Conservation (phyloP, 2,888 invertebrate species). For the Chrysolina haemoptera region DNA sequence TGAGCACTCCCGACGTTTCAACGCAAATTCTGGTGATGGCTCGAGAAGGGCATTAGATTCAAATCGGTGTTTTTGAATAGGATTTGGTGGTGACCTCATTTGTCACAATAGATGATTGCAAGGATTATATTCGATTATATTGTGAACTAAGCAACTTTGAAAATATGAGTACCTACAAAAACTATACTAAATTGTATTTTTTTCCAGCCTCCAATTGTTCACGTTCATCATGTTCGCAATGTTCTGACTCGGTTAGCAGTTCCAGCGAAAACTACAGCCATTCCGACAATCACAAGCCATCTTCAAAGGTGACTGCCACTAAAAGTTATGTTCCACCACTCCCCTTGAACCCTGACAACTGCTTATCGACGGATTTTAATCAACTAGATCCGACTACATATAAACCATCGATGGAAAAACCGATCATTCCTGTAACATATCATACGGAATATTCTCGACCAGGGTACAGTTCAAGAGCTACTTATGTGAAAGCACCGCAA, state of each 20-base stretch:
- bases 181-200: background rate
- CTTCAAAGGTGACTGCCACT: slow-evolving; percentile 50
- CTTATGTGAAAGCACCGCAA: slow-evolving; percentile 63
- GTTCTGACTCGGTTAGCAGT: slow-evolving; percentile 70
- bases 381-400: slow-evolving; percentile 67
- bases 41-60: too few species aligned
- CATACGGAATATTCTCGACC: slow-evolving; percentile 57
- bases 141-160: too few species aligned
- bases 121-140: too few species aligned
- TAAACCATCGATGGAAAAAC: slow-evolving; percentile 57
- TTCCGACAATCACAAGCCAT: slow-evolving; percentile 61
- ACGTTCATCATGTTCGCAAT: slow-evolving; percentile 80
- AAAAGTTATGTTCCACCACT: slow-evolving; percentile 41
- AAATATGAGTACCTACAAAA: too few species aligned
- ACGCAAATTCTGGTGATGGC: too few species aligned
- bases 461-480: slow-evolving; percentile 57
- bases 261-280: slow-evolving; percentile 59
- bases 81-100: too few species aligned
- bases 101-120: too few species aligned
- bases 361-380: slow-evolving; percentile 67
- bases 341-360: slow-evolving; percentile 58
- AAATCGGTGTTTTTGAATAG: too few species aligned
- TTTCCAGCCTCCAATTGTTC: slow-evolving; percentile 81
- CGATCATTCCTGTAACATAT: slow-evolving; percentile 33
- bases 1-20: too few species aligned